Conservation (phyloP, 2,113 vertebrate genomes). For the Barnardius zonarius region DNA sequence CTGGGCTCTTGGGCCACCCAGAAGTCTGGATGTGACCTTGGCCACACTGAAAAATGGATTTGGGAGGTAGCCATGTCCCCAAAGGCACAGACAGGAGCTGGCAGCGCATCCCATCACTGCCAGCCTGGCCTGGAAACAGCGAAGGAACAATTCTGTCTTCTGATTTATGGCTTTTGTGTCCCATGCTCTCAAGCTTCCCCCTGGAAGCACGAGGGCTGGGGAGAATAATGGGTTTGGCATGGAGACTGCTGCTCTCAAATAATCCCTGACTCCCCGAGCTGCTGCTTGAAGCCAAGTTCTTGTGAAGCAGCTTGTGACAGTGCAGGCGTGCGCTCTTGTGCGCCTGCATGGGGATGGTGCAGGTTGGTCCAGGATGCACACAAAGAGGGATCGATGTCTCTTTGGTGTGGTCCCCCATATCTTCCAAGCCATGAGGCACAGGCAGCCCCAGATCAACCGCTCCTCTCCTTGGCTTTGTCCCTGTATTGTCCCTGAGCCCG, state of each 20-base stretch:
- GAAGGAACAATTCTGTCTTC: background rate
- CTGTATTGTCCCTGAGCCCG: background rate
- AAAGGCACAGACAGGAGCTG: background rate
- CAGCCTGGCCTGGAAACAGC: background rate
- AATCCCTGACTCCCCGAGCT: background rate
- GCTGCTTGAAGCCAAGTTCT: background rate
- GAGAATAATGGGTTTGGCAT: background rate
- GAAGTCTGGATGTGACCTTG: background rate
- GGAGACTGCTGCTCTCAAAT: background rate
- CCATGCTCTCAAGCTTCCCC: background rate
- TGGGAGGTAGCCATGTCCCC: background rate
- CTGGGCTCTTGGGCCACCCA: background rate
- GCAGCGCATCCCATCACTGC: background rate
- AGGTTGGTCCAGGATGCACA: background rate
- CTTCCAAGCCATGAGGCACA: background rate
- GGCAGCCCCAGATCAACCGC: rapidly evolving
- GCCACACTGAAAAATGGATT: background rate
- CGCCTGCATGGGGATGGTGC: too few relatives aligned
- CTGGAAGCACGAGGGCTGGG: background rate
- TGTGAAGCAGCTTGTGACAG: background rate
- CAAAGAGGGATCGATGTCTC: background rate
- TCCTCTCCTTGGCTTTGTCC: background rate
- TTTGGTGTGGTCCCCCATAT: background rate
- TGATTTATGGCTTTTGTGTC: background rate
- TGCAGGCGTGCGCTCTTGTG: background rate